Base-by-base conservation (phyloP, 1,140 invertebrate genomes). In the Panagrolaimus sp. region DNA sequence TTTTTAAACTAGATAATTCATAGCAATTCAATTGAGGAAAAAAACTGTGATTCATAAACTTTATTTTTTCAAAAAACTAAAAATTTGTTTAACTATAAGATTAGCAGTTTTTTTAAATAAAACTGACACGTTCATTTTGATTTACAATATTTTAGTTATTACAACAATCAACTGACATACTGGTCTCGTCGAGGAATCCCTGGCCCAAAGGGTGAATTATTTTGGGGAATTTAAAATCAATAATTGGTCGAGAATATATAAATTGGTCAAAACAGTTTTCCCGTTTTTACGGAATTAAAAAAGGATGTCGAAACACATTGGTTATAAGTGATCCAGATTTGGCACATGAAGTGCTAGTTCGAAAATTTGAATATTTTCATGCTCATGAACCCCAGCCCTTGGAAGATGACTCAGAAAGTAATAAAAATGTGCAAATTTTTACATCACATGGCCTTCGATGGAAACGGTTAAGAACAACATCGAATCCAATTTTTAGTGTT, bases 361-460 rank as follows among this genome's bases (percentile, higher is more conserved):
- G 84, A 70, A 80, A 85, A 67, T 85, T 84, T 72, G 79, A 80
- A 51, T 76, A 79, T 70, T 85, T 85, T 71, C 80, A 83, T 67
- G 79, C 78, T 27, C 48, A 38, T 38, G 31, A 38, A 38, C 31
- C 31, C 31, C 31, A 38, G 7, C 31, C 31, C 2, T 7, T 38
- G 31, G 31, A 27, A 8, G 44, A 44, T 14, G 31, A 70, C 27
- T 14, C 45, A 0, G 69, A 70, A 13, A 70, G 51, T 20, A 63
- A 70, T 1, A 42, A 38, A 9, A 23, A n/a, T 16, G 27, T 70
- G 0, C 20, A 51, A n/a, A 20, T 70, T 20, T 69, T 72, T n/a
- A 63, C 9, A 25, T 25, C 69, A 9, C 46, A 48, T 31, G 69
- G 69, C 3, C 13, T 45, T n/a, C 45, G 69, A 14, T 70, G 69